Evolutionary conservation across 2,113 vertebrate species (phyloP).

Genomic region (Bagarius yarrelli): DNA sequence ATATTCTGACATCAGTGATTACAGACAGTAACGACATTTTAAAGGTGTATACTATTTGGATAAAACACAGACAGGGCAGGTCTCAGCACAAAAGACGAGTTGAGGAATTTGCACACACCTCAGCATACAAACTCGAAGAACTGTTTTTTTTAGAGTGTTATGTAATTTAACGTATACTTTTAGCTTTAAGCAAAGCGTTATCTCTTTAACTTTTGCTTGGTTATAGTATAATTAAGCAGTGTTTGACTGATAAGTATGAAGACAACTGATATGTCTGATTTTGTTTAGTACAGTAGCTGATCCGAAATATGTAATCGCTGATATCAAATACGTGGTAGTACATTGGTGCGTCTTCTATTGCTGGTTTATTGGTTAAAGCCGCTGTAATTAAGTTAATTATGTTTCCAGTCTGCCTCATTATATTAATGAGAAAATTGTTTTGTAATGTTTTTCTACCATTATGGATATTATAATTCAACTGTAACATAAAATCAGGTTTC

Average conservation of each 20-base stretch:
- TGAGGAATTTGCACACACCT: conserved; percentile 3
- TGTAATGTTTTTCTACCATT: neutral
- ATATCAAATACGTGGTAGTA: neutral
- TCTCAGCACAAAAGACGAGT: conserved; percentile 4
- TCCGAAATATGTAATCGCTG: neutral
- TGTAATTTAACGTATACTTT: neutral
- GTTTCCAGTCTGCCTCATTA: neutral
- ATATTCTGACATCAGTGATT: neutral
- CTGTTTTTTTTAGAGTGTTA: neutral
- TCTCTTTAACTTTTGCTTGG: neutral
- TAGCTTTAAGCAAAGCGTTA: no score
- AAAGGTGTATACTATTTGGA: neutral
- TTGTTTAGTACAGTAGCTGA: neutral
- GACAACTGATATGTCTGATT: neutral
- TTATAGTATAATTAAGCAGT: neutral
- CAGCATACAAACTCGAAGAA: neutral
- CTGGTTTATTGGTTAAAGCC: neutral
- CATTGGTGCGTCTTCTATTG: neutral
- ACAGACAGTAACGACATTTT: neutral
- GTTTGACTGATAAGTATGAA: neutral
- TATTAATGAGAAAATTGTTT: neutral
- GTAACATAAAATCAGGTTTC: neutral
- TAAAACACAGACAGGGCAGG: neutral
- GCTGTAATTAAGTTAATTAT: neutral
- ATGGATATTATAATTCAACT: neutral